Percentiles rank a stretch among this genome's conserved stretches.
Evolutionary conservation across 2,113 vertebrate species (phyloP).

Genomic region (Perca fluviatilis): DNA sequence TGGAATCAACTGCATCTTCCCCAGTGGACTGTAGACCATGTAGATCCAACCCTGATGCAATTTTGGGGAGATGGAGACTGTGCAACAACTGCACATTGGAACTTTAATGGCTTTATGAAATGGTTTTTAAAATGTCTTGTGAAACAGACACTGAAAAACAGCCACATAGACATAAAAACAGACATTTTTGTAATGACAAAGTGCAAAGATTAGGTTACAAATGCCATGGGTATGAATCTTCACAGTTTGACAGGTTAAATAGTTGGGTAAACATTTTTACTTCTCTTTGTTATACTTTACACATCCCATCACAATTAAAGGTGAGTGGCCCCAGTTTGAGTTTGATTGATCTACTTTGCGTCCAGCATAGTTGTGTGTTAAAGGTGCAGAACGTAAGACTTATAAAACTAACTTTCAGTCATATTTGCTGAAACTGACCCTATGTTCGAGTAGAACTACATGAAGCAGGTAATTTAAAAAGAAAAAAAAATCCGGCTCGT

Average conservation of each 20-base stretch:
- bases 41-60: constrained; percentile 34
- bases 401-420: no score
- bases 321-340: constrained; percentile 26
- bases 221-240: not conserved
- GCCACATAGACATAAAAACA: not conserved
- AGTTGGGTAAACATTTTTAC: not conserved
- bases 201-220: not conserved
- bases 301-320: not conserved
- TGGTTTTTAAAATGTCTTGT: not conserved
- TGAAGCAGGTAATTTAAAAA: no score
- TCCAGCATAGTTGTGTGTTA: constrained; percentile 6
- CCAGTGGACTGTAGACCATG: constrained; percentile 6
- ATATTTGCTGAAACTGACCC: no score
- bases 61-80: not conserved
- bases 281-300: not conserved
- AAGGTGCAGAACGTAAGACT: no score
- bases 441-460: no score
- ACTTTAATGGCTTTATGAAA: constrained; percentile 45
- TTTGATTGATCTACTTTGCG: constrained; percentile 47
- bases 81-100: constrained; percentile 13
- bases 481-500: no score
- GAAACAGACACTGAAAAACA: constrained; percentile 3
- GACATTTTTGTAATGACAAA: not conserved
- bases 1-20: constrained; percentile 2
- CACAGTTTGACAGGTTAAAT: constrained; percentile 1